Percentiles rank a stretch among this genome's conserved stretches.
Conservation (phyloP, 2,888 invertebrate genomes). For the Sycophila texana region DNA sequence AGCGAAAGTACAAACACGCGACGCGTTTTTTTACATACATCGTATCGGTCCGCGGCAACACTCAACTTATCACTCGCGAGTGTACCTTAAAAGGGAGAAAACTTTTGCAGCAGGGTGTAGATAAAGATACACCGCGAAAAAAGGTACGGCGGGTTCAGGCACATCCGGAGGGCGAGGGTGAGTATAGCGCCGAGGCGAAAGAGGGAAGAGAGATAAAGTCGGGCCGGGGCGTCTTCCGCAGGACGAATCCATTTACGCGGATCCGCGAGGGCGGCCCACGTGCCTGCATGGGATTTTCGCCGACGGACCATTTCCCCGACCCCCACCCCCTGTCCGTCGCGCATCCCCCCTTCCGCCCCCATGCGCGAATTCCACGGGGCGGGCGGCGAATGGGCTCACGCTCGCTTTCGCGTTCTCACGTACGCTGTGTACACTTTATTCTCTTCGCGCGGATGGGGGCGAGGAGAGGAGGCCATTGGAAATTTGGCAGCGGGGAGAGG, state of each 20-base stretch:
- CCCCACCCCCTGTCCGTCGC: background rate
- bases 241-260: conserved; percentile 37
- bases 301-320: background rate
- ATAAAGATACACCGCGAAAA: background rate
- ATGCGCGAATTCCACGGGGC: background rate
- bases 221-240: conserved; percentile 12
- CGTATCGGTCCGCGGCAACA: background rate
- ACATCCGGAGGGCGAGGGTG: background rate
- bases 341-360: background rate
- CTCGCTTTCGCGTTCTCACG: background rate
- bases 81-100: conserved; percentile 1
- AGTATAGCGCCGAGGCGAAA: no score
- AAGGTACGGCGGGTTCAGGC: background rate
- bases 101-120: background rate
- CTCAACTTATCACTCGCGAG: background rate
- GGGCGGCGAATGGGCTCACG: conserved; percentile 24
- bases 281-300: conserved; percentile 27
- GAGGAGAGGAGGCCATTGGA: conserved; percentile 8
- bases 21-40: background rate
- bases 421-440: conserved; percentile 34
- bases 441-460: background rate
- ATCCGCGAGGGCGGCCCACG: conserved; percentile 19
- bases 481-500: conserved; percentile 34
- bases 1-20: no score
- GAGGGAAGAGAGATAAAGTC: conserved; percentile 13